phyloP scores from a whole-genome alignment of 1,140 invertebrate genomes.

The Triops longicaudatus region DNA sequence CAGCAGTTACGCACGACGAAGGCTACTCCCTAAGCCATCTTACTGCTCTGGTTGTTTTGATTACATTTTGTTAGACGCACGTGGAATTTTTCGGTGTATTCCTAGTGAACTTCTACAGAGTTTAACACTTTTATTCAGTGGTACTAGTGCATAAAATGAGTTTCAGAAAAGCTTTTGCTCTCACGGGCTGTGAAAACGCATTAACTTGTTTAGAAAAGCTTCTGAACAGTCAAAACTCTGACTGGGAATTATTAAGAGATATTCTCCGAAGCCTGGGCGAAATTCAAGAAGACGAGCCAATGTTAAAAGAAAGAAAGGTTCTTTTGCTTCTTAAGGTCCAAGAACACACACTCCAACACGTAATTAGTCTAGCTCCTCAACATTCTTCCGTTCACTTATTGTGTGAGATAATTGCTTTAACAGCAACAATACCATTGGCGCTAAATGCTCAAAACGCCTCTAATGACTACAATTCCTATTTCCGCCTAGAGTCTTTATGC shows the following conservation, averaged over 20 bases:
- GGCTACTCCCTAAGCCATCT: no score
- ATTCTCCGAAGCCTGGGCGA: neutral
- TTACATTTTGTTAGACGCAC: neutral
- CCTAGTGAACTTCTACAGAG: neutral
- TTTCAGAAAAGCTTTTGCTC: neutral
- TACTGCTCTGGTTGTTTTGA: no score
- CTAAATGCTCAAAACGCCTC: neutral
- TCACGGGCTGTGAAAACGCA: neutral
- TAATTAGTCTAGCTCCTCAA: neutral
- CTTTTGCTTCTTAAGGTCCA: neutral
- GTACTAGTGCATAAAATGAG: neutral
- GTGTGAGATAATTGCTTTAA: neutral
- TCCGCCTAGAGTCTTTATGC: neutral
- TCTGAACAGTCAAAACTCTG: neutral
- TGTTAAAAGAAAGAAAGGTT: neutral
- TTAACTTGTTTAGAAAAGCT: neutral
- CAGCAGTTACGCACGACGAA: no score
- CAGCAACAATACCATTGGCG: neutral
- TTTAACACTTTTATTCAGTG: neutral
- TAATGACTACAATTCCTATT: neutral
- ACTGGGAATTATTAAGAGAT: neutral
- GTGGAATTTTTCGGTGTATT: neutral
- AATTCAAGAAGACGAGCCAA: neutral
- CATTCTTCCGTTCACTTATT: neutral
- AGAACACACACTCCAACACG: neutral